A percentile compares a stretch with the other conserved stretches of the same genome.
These are phyloP conservation scores for Uropetala carovei DNA, from an alignment of 2,888 invertebrate species.

Conservation along the genomic window DNA sequence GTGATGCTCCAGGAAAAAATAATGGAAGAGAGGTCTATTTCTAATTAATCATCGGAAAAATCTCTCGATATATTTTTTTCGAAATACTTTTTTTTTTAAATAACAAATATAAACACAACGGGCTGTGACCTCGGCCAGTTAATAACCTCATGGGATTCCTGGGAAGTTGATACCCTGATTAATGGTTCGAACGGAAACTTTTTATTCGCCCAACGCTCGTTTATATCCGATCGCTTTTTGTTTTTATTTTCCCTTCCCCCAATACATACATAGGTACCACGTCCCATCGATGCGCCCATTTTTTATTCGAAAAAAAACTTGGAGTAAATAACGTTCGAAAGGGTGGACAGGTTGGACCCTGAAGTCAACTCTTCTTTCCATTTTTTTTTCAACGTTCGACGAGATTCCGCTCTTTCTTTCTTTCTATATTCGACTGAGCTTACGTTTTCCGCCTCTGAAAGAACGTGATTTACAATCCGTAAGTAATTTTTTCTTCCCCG, in stretches of 20 bases:
- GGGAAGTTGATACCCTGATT: slow-evolving; percentile 42
- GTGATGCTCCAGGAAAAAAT: neutral
- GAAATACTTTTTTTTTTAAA: too few species aligned
- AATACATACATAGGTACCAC: neutral
- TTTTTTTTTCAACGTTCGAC: too few species aligned
- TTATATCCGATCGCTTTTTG: neutral
- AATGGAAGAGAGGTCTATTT: neutral
- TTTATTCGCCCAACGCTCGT: slow-evolving; percentile 2
- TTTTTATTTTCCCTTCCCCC: neutral
- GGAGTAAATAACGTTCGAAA: neutral
- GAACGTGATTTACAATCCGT: neutral
- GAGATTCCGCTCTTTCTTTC: neutral
- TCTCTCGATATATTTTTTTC: neutral
- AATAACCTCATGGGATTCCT: slow-evolving; percentile 41
- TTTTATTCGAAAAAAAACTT: neutral
- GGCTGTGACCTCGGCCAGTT: slow-evolving; percentile 33
- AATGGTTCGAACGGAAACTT: slow-evolving; percentile 46
- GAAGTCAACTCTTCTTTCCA: neutral
- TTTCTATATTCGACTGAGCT: neutral
- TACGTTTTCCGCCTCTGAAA: neutral
- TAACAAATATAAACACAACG: slow-evolving; percentile 12
- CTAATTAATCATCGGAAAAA: slow-evolving; percentile 54
- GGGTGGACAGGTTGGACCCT: neutral
- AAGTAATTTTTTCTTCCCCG: neutral
- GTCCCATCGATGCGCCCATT: neutral